Evolutionary conservation across 2,113 vertebrate species (phyloP).

Genomic region (Zingel zingel): DNA sequence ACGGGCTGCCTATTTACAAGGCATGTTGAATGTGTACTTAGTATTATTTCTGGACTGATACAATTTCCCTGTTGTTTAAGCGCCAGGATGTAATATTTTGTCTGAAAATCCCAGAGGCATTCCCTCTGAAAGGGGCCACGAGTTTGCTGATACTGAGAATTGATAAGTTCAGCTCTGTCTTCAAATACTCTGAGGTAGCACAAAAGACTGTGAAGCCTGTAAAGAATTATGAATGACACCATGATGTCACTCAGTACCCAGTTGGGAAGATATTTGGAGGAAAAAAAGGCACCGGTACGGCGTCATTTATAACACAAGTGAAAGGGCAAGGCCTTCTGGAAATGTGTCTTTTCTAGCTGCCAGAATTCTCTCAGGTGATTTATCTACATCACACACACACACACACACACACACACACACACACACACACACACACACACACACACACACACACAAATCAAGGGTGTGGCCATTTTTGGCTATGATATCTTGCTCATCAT

Average conservation of each 20-base stretch:
- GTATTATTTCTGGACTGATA: constrained; percentile 31
- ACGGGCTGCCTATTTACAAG: constrained; percentile 19
- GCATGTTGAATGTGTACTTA: neutral
- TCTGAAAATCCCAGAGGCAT: constrained; percentile 42
- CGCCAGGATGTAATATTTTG: constrained; percentile 29
- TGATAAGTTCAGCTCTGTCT: constrained; percentile 36
- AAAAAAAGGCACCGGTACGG: neutral
- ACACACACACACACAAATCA: neutral
- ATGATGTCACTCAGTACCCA: constrained; percentile 27
- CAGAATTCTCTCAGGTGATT: constrained; percentile 32
- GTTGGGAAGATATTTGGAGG: constrained; percentile 18
- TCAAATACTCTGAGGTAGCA: constrained; percentile 41
- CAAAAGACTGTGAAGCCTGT: constrained; percentile 32
- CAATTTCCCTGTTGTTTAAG: neutral
- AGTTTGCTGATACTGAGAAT: constrained; percentile 26
- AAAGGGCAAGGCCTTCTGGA: constrained; percentile 33
- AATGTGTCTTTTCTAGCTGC: constrained; percentile 6
- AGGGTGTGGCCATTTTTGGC: neutral
- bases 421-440: neutral
- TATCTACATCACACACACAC: constrained; percentile 10
- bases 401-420: neutral
- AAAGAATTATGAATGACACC: constrained; percentile 40
- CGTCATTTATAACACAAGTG: constrained; percentile 32
- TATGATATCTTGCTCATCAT: neutral
- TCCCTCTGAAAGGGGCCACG: constrained; percentile 5